Conservation (phyloP, 2,797 vertebrate genomes). For the Gallinago solitaria region DNA sequence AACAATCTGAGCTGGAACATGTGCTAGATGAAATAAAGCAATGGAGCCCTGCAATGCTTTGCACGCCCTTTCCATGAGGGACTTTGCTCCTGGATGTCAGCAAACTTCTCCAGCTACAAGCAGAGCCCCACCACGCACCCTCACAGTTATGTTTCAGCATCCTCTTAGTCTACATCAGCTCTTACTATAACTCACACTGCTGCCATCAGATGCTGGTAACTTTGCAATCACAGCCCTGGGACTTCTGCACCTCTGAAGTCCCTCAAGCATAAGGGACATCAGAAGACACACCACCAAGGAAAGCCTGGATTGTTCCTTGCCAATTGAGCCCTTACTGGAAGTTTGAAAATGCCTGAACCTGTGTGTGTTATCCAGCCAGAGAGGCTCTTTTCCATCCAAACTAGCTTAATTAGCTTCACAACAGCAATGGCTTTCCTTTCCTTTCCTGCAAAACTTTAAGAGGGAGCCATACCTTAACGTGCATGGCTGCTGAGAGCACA, state of each 20-base stretch:
- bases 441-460: not conserved
- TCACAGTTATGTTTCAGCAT: not conserved
- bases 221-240: not conserved
- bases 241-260: not conserved
- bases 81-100: not conserved
- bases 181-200: not conserved
- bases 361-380: not conserved
- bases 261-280: not conserved
- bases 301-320: not conserved
- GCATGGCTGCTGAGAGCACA: accelerated
- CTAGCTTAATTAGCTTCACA: not conserved
- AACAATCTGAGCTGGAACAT: not conserved
- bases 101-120: not conserved
- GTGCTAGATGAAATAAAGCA: not conserved
- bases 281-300: not conserved
- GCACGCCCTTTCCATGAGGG: not conserved
- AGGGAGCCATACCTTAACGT: not conserved
- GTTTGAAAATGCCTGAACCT: not conserved
- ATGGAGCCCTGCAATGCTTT: not conserved
- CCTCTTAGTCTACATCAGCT: not conserved
- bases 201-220: not conserved
- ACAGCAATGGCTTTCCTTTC: not conserved
- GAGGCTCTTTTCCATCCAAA: not conserved
- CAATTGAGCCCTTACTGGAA: not conserved
- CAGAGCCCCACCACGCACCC: not conserved